Conservation (phyloP, 2,888 invertebrate species). For the Atrina japonica region DNA sequence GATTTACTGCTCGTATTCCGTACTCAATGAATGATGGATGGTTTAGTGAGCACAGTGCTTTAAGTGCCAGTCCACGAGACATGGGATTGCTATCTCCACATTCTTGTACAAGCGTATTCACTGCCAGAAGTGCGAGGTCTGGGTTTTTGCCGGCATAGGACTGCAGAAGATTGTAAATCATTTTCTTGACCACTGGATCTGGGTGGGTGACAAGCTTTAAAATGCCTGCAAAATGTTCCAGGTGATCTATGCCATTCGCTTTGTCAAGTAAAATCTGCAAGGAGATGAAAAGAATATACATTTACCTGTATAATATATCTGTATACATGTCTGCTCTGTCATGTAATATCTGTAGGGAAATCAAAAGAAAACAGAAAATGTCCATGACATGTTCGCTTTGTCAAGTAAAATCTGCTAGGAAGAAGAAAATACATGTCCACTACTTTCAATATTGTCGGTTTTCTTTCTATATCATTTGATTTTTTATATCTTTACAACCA, state of each 20-base stretch:
- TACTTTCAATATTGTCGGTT: too few relatives aligned
- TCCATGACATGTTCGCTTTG: too few relatives aligned
- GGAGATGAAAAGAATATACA: too few relatives aligned
- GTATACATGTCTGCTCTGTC: too few relatives aligned
- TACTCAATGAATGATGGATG: slow-evolving; percentile 67
- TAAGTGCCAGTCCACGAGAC: slow-evolving; percentile 74
- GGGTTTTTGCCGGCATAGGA: slow-evolving; percentile 57
- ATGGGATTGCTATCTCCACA: slow-evolving; percentile 77
- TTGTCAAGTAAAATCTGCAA: slow-evolving; percentile 1
- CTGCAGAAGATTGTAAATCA: slow-evolving; percentile 66
- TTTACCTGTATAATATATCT: too few relatives aligned
- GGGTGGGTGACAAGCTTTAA: slow-evolving; percentile 74
- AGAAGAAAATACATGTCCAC: too few relatives aligned
- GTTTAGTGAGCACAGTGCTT: slow-evolving; percentile 67
- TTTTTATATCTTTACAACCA: too few relatives aligned
- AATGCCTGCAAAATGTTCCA: slow-evolving; percentile 65
- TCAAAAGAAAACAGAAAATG: too few relatives aligned
- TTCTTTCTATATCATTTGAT: too few relatives aligned
- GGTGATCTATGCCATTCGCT: slow-evolving; percentile 51
- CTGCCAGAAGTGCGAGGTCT: slow-evolving; percentile 74
- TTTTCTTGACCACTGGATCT: slow-evolving; percentile 73
- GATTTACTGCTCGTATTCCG: slow-evolving; percentile 53
- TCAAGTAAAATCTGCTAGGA: too few relatives aligned
- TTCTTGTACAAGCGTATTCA: slow-evolving; percentile 77
- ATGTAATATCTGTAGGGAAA: too few relatives aligned